Evolutionary conservation across 1,140 invertebrate species (phyloP).

Genomic region (Drosophila lacertosa): DNA sequence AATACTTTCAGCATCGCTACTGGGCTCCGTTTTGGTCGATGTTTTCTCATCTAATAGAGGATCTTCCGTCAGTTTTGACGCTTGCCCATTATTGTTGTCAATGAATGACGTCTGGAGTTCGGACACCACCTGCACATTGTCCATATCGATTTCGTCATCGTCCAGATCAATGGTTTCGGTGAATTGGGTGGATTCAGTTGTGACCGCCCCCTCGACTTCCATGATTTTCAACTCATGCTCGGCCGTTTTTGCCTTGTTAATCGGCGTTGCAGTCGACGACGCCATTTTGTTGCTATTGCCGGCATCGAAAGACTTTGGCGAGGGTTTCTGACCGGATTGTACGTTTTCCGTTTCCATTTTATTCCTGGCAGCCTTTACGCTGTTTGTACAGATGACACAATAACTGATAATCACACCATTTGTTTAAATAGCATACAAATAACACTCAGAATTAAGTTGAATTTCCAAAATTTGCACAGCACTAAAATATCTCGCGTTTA

Average conservation of each 20-base stretch:
- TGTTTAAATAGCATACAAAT: neutral
- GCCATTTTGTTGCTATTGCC: conserved; percentile 65
- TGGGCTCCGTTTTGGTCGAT: conserved; percentile 52
- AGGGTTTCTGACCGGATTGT: neutral
- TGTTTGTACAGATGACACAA: neutral
- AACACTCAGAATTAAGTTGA: too few species aligned
- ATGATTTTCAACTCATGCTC: conserved; percentile 62
- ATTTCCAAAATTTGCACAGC: neutral
- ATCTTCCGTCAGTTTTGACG: conserved; percentile 18
- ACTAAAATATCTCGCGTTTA: neutral
- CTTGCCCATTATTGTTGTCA: neutral
- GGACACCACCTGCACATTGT: neutral
- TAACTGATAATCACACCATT: neutral
- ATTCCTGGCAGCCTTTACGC: neutral
- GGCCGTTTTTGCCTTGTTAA: neutral
- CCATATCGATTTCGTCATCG: conserved; percentile 38
- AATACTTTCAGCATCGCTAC: conserved; percentile 49
- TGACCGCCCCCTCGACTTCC: conserved; percentile 59
- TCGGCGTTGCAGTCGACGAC: conserved; percentile 31
- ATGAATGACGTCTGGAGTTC: conserved; percentile 27
- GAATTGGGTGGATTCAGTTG: neutral
- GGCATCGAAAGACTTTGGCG: neutral
- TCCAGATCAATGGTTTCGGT: conserved; percentile 41
- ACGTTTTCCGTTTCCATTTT: conserved; percentile 1
- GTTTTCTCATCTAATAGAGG: conserved; percentile 24